These are phyloP conservation scores for Rhagophthalmus giganteus DNA, from an alignment of 2,888 invertebrate genomes.

Conservation along the genomic window DNA sequence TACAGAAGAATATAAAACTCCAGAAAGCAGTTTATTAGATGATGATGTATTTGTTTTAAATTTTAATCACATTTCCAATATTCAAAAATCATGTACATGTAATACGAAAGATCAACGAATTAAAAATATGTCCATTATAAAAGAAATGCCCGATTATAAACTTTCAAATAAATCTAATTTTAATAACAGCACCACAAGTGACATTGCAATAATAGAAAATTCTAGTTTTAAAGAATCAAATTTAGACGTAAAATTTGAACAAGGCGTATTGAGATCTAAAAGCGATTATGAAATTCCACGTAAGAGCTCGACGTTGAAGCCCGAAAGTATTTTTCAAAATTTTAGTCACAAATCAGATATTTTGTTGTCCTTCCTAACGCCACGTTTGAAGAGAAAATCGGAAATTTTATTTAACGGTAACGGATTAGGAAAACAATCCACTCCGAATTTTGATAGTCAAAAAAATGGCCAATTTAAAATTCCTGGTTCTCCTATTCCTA, in stretches of 20 bases:
- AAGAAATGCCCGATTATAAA: constrained; percentile 22
- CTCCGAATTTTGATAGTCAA: constrained; percentile 29
- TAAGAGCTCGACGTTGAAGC: constrained; percentile 17
- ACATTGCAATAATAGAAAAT: constrained; percentile 13
- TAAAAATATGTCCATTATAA: constrained; percentile 28
- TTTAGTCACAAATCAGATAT: constrained; percentile 49
- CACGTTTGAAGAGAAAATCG: constrained; percentile 57
- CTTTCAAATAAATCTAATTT: constrained; percentile 8
- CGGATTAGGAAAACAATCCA: constrained; percentile 41
- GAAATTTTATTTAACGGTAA: constrained; percentile 16
- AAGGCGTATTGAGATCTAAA: constrained; percentile 49
- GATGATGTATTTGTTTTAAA: constrained; percentile 44
- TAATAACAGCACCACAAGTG: neutral
- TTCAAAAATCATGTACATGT: constrained; percentile 47
- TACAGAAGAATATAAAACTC: constrained; percentile 49
- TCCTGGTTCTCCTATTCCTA: constrained; percentile 42
- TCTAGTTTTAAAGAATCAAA: constrained; percentile 17
- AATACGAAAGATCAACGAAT: constrained; percentile 39
- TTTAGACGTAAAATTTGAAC: constrained; percentile 1
- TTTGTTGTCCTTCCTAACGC: constrained; percentile 63
- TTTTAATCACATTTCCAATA: constrained; percentile 39
- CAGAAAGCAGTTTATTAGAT: constrained; percentile 41
- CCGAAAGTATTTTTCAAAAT: constrained; percentile 37
- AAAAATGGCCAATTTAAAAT: constrained; percentile 40
- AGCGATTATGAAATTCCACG: constrained; percentile 52